These are phyloP conservation scores for Genyomyrus donnyi DNA, from an alignment of 2,113 vertebrate species.

Conservation along the genomic window DNA sequence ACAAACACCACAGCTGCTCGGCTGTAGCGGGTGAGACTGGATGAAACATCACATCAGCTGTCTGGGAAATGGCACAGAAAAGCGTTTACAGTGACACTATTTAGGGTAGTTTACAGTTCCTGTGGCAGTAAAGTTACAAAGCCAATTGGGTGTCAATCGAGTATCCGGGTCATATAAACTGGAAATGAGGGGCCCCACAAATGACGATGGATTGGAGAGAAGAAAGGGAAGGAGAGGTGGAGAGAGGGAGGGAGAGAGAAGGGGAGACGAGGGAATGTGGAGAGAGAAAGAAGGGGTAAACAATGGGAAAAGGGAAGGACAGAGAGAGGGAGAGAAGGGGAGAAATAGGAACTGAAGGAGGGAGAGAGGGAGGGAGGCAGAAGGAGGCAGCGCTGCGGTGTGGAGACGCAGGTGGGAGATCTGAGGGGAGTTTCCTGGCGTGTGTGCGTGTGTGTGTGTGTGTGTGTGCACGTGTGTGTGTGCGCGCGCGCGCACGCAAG, in stretches of 20 bases:
- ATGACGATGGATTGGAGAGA: neutral
- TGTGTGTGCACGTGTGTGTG: neutral
- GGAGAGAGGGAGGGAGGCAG: neutral
- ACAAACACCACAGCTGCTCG: neutral
- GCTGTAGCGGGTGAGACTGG: neutral
- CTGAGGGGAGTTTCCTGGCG: neutral
- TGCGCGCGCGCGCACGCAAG: neutral
- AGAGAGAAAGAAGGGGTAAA: neutral
- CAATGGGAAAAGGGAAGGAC: neutral
- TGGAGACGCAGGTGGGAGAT: neutral
- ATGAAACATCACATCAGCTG: neutral
- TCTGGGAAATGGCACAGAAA: neutral
- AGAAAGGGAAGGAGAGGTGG: neutral
- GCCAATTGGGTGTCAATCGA: neutral
- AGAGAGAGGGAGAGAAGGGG: neutral
- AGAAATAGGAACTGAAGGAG: neutral
- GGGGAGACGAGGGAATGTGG: neutral
- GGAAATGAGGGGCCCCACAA: neutral
- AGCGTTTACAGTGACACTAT: neutral
- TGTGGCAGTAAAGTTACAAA: neutral
- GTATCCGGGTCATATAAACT: neutral
- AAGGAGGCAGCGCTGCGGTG: neutral
- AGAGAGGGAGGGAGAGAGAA: neutral
- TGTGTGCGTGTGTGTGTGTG: neutral
- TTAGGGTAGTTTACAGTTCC: neutral